phyloP scores from a whole-genome alignment of 2,888 invertebrate genomes.

The Cephus nigrinus region DNA sequence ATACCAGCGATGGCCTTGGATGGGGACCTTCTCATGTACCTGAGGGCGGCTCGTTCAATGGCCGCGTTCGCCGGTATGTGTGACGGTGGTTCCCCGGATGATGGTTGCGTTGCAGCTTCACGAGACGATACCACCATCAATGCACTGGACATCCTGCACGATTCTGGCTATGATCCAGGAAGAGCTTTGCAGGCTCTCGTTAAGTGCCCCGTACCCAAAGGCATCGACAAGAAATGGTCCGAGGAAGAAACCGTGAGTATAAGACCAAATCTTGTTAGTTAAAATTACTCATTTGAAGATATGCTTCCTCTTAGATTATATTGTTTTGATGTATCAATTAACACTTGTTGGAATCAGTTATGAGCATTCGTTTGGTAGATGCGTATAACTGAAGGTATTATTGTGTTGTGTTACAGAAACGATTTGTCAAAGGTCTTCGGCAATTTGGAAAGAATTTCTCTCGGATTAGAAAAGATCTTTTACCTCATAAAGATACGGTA shows the following conservation, averaged over 20 bases:
- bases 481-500: conserved; percentile 96
- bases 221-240: conserved; percentile 97
- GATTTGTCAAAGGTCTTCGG: conserved; percentile 97
- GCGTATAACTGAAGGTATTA: not conserved
- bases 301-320: not conserved
- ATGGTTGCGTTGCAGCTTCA: conserved; percentile 96
- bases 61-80: conserved; percentile 99
- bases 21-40: conserved; percentile 96
- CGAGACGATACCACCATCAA: conserved; percentile 98
- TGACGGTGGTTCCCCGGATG: conserved; percentile 96
- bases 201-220: conserved; percentile 96
- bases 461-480: conserved; percentile 93
- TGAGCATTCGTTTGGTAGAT: not conserved
- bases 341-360: not conserved
- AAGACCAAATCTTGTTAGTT: conserved; percentile 4
- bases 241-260: conserved; percentile 88
- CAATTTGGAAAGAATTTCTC: conserved; percentile 99
- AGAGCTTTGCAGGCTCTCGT: conserved; percentile 96
- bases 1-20: conserved; percentile 92
- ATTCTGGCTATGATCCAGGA: conserved; percentile 96
- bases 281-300: not conserved
- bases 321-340: not conserved
- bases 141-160: conserved; percentile 95
- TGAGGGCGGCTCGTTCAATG: conserved; percentile 96
- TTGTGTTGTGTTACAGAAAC: conserved; percentile 71